A percentile compares a stretch with the other conserved stretches of the same genome.
Evolutionary conservation across 2,888 invertebrate genomes (phyloP).

Genomic region (Drosophila fungiperda): DNA sequence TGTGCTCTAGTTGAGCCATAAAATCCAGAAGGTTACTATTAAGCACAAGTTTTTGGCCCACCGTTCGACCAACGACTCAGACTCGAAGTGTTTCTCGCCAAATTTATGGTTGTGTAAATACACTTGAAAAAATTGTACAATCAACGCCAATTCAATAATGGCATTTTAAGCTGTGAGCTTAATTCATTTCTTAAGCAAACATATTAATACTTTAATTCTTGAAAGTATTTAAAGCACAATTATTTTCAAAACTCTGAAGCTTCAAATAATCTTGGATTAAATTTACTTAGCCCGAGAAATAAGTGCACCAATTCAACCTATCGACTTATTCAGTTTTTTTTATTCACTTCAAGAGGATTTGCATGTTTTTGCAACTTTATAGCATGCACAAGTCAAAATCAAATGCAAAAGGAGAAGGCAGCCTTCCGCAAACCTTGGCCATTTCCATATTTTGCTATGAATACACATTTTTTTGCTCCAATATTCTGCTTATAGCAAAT

Average conservation of each 20-base stretch:
- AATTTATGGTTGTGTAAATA: neutral
- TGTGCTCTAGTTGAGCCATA: conserved; percentile 6
- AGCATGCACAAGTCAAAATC: neutral
- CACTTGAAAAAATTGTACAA: neutral
- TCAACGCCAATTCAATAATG: neutral
- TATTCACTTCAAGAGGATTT: neutral
- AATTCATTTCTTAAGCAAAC: neutral
- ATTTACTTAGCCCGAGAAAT: neutral
- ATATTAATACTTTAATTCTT: neutral
- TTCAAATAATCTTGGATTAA: neutral
- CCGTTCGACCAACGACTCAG: neutral
- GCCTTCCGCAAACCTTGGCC: neutral
- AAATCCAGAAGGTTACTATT: conserved; percentile 38
- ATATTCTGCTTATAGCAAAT: no score
- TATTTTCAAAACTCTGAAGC: neutral
- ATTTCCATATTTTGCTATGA: neutral
- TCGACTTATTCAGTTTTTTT: neutral
- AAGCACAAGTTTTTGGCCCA: conserved; percentile 10
- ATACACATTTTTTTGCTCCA: no score
- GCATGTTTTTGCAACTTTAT: neutral
- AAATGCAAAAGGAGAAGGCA: neutral
- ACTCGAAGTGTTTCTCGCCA: neutral
- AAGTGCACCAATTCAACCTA: neutral
- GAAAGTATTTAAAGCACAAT: neutral
- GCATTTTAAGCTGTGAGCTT: neutral